Evolutionary conservation across 2,797 vertebrate species (phyloP).

Genomic region (Ptychobarbus kaznakovi): DNA sequence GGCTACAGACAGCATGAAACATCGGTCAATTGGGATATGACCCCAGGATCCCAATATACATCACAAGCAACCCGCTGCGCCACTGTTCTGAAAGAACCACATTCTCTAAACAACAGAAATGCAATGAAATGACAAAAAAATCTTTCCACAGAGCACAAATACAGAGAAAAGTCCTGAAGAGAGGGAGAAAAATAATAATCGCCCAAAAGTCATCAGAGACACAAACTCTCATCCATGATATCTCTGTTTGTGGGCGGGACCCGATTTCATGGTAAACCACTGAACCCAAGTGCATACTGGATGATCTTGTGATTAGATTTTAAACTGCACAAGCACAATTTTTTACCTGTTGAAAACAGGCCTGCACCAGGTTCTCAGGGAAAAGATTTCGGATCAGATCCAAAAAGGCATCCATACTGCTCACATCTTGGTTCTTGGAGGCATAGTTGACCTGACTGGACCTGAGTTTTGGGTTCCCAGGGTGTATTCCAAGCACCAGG

Average conservation of each 20-base stretch:
- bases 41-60: not conserved
- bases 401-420: conserved; percentile 84
- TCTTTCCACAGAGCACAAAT: not conserved
- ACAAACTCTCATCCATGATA: not conserved
- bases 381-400: conserved; percentile 86
- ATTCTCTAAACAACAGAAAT: not conserved
- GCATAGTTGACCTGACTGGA: not conserved
- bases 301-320: not conserved
- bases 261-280: not conserved
- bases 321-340: not conserved
- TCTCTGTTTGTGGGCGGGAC: not conserved
- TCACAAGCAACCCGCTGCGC: not conserved
- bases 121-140: not conserved
- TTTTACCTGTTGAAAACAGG: conserved; percentile 86
- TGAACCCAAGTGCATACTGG: not conserved
- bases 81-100: not conserved
- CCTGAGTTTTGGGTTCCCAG: conserved; percentile 84
- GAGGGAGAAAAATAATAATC: not conserved
- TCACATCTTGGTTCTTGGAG: conserved; percentile 79
- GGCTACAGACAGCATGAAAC: not conserved
- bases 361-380: conserved; percentile 85
- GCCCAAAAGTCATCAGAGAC: not conserved
- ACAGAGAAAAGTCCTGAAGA: not conserved
- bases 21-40: not conserved
- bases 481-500: conserved; percentile 83